Evolutionary conservation across 2,113 vertebrate species (phyloP).

Genomic region (Gavia stellata): DNA sequence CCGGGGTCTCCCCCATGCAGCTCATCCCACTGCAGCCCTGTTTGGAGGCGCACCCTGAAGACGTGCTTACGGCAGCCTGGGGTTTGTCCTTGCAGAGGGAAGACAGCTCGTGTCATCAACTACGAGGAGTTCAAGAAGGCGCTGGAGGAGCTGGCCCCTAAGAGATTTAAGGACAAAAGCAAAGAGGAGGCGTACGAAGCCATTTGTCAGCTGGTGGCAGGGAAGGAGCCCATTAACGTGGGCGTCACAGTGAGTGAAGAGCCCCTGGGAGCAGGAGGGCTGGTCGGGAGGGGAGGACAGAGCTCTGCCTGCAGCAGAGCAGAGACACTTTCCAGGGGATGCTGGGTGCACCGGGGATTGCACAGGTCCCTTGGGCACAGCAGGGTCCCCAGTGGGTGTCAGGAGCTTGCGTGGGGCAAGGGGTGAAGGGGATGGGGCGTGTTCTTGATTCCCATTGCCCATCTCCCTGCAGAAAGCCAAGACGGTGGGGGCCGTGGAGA

Average conservation of each 20-base stretch:
- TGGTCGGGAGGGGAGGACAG: accelerated
- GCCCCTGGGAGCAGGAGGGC: neutral
- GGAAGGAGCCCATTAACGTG: constrained; percentile 82
- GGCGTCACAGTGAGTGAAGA: constrained; percentile 85
- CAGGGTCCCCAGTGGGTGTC: neutral
- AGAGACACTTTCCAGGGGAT: neutral
- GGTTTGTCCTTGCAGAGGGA: constrained; percentile 73
- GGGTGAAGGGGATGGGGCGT: neutral
- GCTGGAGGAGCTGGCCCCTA: constrained; percentile 84
- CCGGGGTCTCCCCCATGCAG: accelerated
- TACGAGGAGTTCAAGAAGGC: constrained; percentile 90
- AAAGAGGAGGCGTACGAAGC: constrained; percentile 84
- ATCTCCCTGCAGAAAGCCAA: constrained; percentile 82
- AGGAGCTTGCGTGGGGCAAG: neutral
- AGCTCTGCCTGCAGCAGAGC: neutral
- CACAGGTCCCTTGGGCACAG: accelerated
- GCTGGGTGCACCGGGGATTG: neutral
- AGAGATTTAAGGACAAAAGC: constrained; percentile 89
- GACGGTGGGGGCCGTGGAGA: constrained; percentile 81
- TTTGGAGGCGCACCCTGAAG: neutral
- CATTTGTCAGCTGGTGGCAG: constrained; percentile 85
- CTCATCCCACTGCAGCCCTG: neutral
- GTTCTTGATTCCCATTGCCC: neutral
- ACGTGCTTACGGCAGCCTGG: neutral
- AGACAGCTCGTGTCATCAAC: constrained; percentile 88